A percentile compares a stretch with the other conserved stretches of the same genome.
phyloP scores from a whole-genome alignment of 1,140 invertebrate species.

The Brachionus plicatilis region DNA sequence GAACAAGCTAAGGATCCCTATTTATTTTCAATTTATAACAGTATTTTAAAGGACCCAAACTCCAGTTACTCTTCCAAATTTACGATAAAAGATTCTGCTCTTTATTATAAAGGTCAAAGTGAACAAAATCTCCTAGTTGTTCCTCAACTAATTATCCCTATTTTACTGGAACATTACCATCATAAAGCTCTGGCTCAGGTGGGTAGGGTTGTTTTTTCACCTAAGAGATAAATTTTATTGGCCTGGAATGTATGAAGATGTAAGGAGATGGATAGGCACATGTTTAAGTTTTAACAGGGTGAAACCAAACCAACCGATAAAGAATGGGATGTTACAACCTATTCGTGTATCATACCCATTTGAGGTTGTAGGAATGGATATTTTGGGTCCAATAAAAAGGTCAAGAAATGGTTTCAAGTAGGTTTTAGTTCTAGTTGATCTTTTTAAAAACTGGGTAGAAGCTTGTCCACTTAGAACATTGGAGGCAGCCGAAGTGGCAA shows the following conservation, averaged over 20 bases:
- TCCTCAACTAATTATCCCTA: not conserved
- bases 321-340: not conserved
- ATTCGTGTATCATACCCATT: not conserved
- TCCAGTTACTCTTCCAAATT: not conserved
- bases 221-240: constrained; percentile 7
- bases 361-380: constrained; percentile 41
- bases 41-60: not conserved
- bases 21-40: not conserved
- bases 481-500: constrained; percentile 49
- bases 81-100: not conserved
- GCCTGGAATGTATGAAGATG: not conserved
- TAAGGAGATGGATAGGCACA: not conserved
- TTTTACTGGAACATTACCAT: not conserved
- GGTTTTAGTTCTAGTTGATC: constrained; percentile 49
- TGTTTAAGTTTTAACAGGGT: constrained; percentile 31
- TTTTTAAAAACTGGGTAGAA: constrained; percentile 55
- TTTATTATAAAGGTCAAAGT: not conserved
- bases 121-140: not conserved
- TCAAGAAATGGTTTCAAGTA: constrained; percentile 45
- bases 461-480: constrained; percentile 50
- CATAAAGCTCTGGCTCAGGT: not conserved
- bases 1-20: not conserved
- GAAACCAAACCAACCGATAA: not conserved
- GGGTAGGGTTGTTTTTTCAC: not conserved
- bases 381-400: constrained; percentile 42